Percentiles rank a stretch among this genome's conserved stretches.
Evolutionary conservation across 2,797 vertebrate species (phyloP).

Genomic region (Discoglossus pictus): DNA sequence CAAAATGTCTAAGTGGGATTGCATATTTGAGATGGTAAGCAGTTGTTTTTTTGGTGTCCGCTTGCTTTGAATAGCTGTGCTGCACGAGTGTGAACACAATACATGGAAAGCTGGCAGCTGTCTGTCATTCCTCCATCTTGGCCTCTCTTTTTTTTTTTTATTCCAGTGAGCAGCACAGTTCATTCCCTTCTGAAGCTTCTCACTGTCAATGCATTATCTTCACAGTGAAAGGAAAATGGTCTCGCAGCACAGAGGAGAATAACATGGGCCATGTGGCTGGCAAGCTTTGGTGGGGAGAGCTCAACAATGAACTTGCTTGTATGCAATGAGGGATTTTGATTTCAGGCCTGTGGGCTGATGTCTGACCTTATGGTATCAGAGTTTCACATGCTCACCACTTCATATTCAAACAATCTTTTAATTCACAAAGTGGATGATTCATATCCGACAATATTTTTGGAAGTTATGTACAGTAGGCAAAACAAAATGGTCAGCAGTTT

Average conservation of each 20-base stretch:
- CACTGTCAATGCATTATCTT: slow-evolving; percentile 6
- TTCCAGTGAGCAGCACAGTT: slow-evolving; percentile 22
- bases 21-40: no score
- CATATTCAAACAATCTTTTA: no score
- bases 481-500: neutral
- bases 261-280: slow-evolving; percentile 10
- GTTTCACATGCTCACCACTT: neutral
- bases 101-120: slow-evolving; percentile 17
- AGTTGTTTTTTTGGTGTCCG: no score
- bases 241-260: slow-evolving; percentile 17
- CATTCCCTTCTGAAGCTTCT: slow-evolving; percentile 20
- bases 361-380: slow-evolving; percentile 4
- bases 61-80: slow-evolving; percentile 15
- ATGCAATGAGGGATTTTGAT: slow-evolving; percentile 8
- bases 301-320: slow-evolving; percentile 31
- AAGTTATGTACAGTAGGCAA: neutral
- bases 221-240: slow-evolving; percentile 24
- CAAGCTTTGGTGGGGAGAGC: neutral
- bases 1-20: no score
- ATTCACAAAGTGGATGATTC: neutral
- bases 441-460: neutral
- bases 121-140: slow-evolving; percentile 8
- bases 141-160: neutral
- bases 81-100: slow-evolving; percentile 20
- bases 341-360: slow-evolving; percentile 8